Evolutionary conservation across 2,797 vertebrate species (phyloP), one percentile per base, ranked within the genome.

Genomic region (Paramormyrops hopkinsi): DNA sequence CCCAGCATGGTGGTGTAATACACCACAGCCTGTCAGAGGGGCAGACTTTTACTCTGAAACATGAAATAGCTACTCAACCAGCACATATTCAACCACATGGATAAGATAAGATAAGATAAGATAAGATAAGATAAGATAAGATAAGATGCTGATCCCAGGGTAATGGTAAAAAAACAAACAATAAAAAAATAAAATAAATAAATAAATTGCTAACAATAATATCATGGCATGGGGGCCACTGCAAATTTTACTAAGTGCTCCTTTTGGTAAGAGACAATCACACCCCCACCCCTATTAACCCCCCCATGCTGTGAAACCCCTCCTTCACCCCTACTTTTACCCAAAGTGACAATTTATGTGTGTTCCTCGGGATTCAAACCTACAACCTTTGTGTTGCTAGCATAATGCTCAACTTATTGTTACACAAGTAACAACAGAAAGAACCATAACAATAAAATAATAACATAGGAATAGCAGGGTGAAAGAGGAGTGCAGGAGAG

Each of bases 1-100:
- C 90, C 94, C 90, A 99, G 89, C 90, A 90, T 93, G 11, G 96
- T 95, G 0, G 97, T 97, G 94, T 98, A 99, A 92, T 96, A 97
- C 88, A 97, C 88, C 2, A 99, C 83, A 0, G 98, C 97, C 98
- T 99, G 90, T 3, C 51, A 88, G 50, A 48, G 44, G 65, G 22
- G 19, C 46, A 50, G 62, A 4, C 56, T 14, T 33, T 17, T 50
- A 48, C 25, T 88, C 17, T 83, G 76, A 46, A 83, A 48, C 76
- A 19, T 83, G 17, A 46, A 22, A n/a, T n/a, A 33, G 41, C 6
- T 48, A 41, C 76, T 46, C 33, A 37, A 44, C 6, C 79, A 50
- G 79, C n/a, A 83, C 17, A 50, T 48, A 22, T 8, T 19, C 37
- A 79, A 6, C 29, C 29, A 33, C 29, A 14, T 14, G 29, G 65